phyloP scores from a whole-genome alignment of 2,797 vertebrate genomes.

The Loriculus beryllinus region DNA sequence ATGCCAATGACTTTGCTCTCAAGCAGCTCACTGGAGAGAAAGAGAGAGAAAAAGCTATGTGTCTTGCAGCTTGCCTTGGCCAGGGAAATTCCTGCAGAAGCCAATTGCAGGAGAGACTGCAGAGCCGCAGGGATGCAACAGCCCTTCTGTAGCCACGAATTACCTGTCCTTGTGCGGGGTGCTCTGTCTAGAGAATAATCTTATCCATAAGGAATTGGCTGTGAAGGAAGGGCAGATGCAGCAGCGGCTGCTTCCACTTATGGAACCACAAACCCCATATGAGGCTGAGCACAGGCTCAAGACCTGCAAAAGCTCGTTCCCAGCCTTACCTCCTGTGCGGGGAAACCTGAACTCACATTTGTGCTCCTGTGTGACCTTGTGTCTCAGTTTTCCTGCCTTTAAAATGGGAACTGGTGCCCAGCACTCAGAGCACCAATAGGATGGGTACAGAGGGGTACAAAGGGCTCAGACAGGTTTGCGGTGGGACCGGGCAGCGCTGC shows the following conservation, averaged over 20 bases:
- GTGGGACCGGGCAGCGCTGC: background rate
- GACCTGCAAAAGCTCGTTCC: background rate
- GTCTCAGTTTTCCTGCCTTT: background rate
- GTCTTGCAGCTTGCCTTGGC: background rate
- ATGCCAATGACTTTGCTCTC: background rate
- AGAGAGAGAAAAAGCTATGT: background rate
- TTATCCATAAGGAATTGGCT: background rate
- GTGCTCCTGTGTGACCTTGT: background rate
- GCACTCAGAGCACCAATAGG: background rate
- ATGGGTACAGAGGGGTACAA: rapidly evolving
- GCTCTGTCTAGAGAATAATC: background rate
- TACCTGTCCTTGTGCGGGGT: background rate
- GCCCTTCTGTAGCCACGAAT: background rate
- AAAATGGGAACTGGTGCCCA: background rate
- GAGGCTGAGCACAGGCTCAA: background rate
- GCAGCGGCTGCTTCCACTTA: background rate
- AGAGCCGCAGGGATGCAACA: background rate
- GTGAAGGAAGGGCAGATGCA: background rate
- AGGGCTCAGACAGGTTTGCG: rapidly evolving
- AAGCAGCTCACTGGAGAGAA: background rate
- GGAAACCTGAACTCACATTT: background rate
- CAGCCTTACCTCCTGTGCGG: background rate
- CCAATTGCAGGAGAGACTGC: background rate
- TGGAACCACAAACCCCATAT: rapidly evolving
- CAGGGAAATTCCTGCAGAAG: background rate